Percentiles rank a stretch among this genome's conserved stretches.
These are phyloP conservation scores for Hesperophylax magnus DNA, from an alignment of 1,140 invertebrate species.

Conservation along the genomic window DNA sequence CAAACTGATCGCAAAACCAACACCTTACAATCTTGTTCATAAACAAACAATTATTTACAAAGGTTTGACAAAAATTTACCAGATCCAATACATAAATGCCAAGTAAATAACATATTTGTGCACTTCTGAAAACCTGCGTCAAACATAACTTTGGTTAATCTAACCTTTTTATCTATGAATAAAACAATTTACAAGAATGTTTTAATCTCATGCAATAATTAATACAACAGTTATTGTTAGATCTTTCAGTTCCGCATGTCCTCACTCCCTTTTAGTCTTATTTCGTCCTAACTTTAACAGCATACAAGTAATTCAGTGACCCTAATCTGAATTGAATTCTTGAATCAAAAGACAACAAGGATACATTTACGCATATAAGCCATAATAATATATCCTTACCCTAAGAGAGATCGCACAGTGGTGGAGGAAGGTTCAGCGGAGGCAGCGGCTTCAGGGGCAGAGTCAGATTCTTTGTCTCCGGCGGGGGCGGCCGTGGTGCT, in stretches of 20 bases:
- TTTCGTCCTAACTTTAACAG: background rate
- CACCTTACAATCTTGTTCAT: no score
- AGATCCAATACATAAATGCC: no score
- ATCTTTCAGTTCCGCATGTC: background rate
- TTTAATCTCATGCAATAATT: background rate
- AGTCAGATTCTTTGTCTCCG: constrained; percentile 6
- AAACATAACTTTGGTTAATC: no score
- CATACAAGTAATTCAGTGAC: background rate
- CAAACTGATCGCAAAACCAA: no score
- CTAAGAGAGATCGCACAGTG: constrained; percentile 37
- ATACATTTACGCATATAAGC: no score
- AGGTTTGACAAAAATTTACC: no score
- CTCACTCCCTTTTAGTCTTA: background rate
- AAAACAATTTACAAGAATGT: no score
- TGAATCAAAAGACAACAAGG: background rate
- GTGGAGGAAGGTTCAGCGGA: constrained; percentile 36
- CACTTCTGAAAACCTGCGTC: no score
- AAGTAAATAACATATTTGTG: no score
- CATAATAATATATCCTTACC: constrained; percentile 40
- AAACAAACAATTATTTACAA: no score
- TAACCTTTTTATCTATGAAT: no score
- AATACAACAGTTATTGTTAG: background rate
- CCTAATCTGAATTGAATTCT: background rate
- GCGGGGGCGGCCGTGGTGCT: constrained; percentile 28
- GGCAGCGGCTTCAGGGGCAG: constrained; percentile 23